phyloP scores from a whole-genome alignment of 2,113 vertebrate genomes.

The Numida meleagris region DNA sequence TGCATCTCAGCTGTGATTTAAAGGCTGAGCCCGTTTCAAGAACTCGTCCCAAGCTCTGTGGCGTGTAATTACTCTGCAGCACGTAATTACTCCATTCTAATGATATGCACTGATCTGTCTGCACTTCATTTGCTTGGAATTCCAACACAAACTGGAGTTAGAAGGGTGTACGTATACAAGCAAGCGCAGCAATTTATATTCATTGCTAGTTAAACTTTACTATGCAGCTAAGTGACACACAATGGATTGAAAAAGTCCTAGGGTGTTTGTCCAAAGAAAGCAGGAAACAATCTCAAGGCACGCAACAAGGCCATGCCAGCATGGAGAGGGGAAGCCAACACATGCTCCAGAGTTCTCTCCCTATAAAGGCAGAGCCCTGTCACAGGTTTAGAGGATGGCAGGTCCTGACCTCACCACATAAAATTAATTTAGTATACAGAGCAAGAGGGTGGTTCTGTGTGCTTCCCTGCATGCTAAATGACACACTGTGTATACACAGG shows the following conservation, averaged over 20 bases:
- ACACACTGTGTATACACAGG: accelerated
- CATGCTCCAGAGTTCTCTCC: background rate
- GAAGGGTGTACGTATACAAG: background rate
- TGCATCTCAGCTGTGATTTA: background rate
- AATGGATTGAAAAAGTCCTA: background rate
- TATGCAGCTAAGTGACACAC: background rate
- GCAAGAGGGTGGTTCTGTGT: background rate
- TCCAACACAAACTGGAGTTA: accelerated
- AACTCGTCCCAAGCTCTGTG: too few relatives aligned
- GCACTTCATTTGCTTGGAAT: background rate
- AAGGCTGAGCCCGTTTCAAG: background rate
- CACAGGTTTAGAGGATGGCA: background rate
- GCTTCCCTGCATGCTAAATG: background rate
- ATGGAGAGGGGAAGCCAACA: accelerated
- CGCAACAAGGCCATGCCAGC: accelerated
- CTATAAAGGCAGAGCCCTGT: background rate
- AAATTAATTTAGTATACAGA: background rate
- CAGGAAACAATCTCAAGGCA: background rate
- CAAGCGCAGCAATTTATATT: background rate
- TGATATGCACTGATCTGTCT: accelerated
- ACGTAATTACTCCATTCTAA: background rate
- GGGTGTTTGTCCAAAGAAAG: background rate
- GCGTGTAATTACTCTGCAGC: too few relatives aligned
- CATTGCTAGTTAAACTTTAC: background rate
- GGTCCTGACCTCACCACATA: accelerated